Evolutionary conservation across 2,888 invertebrate species (phyloP), one percentile per base, ranked within the genome.

Genomic region (Petrophora chlorosata): DNA sequence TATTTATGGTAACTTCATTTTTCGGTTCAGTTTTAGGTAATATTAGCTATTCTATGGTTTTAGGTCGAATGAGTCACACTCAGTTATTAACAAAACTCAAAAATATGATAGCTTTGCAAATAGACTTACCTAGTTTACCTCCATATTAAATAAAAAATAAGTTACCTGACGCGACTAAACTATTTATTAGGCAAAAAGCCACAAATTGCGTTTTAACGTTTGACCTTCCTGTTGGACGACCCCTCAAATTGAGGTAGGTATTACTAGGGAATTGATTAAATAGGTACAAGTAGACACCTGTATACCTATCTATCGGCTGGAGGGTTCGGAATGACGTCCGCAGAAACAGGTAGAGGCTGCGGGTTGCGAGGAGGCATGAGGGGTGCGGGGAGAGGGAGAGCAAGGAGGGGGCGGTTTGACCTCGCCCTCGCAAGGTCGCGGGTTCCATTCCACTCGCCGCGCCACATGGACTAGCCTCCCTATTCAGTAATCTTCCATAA

Each of bases 381-480:
- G 2, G 25, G 56, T 3, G 9, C 7, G 62, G 56, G 57, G 3
- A 30, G 3, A n/a, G 35, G 17, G 68, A 53, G 53, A n/a, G n/a
- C n/a, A n/a, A n/a, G 43, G 47, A 53, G 55, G 66, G 68, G 70
- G 74, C 60, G 73, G 66, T 60, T 66, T 78, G 85, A 84, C 85
- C 85, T 88, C 86, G 85, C 80, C 76, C 79, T 76, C 68, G 59
- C 88, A 88, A 88, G 87, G 88, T 85, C 83, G 75, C 66, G 63
- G 76, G 76, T 76, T 81, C 72, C 77, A 82, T 82, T 85, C 82
- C 83, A 79, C 79, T 80, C 74, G 67, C 70, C 66, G 73, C 71
- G 68, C 75, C 75, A 73, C 75, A 76, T 74, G 70, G 73, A 70
- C 66, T 74, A 73, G 73, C 70, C 71, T 65, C 57, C 58, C 54